phyloP scores from a whole-genome alignment of 1,140 invertebrate species.

The Dinoponera quadriceps region DNA sequence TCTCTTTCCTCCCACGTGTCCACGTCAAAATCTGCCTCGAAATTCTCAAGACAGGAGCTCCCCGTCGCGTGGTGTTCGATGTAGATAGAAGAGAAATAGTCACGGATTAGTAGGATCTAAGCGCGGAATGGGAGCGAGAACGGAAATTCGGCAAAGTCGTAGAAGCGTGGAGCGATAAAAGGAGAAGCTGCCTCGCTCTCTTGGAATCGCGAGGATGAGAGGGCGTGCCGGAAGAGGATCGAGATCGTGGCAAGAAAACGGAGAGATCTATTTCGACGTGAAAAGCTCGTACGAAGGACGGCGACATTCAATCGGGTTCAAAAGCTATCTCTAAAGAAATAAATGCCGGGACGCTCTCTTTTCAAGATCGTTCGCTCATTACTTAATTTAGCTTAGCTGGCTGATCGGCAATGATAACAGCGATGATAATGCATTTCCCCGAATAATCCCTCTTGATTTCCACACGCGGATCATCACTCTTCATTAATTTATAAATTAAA shows the following conservation, averaged over 20 bases:
- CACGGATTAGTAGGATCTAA: slow-evolving; percentile 36
- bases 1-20: not conserved
- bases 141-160: slow-evolving; percentile 57
- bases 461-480: no score
- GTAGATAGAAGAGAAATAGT: not conserved
- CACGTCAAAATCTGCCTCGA: slow-evolving; percentile 34
- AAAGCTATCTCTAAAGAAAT: slow-evolving; percentile 47
- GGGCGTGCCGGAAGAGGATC: slow-evolving; percentile 15
- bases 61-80: not conserved
- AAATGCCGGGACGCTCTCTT: slow-evolving; percentile 19
- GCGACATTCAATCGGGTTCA: slow-evolving; percentile 59
- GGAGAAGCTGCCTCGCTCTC: slow-evolving; percentile 29
- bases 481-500: no score
- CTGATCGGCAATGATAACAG: slow-evolving; percentile 40
- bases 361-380: slow-evolving; percentile 12
- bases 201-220: slow-evolving; percentile 36
- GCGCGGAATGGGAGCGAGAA: slow-evolving; percentile 16
- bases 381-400: slow-evolving; percentile 40
- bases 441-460: not conserved
- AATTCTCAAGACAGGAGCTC: slow-evolving; percentile 55
- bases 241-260: slow-evolving; percentile 44
- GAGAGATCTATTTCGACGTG: slow-evolving; percentile 47
- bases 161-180: slow-evolving; percentile 27
- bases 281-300: slow-evolving; percentile 35
- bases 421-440: slow-evolving; percentile 64